Percentiles rank a stretch among this genome's conserved stretches.
Evolutionary conservation across 2,888 invertebrate species (phyloP).

Genomic region (Bursaphelenchus okinawaensis): DNA sequence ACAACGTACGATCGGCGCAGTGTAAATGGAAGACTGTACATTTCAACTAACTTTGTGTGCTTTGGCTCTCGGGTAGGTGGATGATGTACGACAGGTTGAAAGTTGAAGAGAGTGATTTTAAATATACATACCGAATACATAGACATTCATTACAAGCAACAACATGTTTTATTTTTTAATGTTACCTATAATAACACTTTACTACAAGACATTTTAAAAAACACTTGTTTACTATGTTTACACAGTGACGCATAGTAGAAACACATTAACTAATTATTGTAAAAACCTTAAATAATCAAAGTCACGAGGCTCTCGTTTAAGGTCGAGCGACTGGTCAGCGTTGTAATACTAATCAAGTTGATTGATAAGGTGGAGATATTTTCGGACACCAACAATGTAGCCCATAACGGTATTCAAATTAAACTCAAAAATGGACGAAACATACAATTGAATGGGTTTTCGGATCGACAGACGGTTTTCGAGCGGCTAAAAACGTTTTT

Average conservation of each 20-base stretch:
- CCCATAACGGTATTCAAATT: slow-evolving; percentile 20
- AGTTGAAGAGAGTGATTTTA: no score
- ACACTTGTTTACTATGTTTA: no score
- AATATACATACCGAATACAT: no score
- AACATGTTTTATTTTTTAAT: background rate
- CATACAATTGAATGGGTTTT: slow-evolving; percentile 35
- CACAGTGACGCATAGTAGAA: background rate
- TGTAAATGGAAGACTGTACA: slow-evolving; percentile 78
- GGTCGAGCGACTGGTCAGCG: slow-evolving; percentile 45
- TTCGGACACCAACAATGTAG: slow-evolving; percentile 21
- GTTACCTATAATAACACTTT: background rate
- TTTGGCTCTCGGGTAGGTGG: slow-evolving; percentile 80
- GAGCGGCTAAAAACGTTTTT: slow-evolving; percentile 26
- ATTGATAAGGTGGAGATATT: slow-evolving; percentile 48
- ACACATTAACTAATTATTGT: background rate
- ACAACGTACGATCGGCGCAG: slow-evolving; percentile 88
- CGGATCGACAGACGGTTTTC: slow-evolving; percentile 39
- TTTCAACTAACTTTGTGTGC: slow-evolving; percentile 89
- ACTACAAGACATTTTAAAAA: no score
- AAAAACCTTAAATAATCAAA: no score
- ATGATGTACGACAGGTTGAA: no score
- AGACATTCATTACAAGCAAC: background rate
- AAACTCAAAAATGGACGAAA: background rate
- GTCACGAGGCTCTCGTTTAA: no score
- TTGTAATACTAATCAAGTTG: slow-evolving; percentile 46